Conservation (phyloP, 2,113 vertebrate species). For the Mohoua ochrocephala region DNA sequence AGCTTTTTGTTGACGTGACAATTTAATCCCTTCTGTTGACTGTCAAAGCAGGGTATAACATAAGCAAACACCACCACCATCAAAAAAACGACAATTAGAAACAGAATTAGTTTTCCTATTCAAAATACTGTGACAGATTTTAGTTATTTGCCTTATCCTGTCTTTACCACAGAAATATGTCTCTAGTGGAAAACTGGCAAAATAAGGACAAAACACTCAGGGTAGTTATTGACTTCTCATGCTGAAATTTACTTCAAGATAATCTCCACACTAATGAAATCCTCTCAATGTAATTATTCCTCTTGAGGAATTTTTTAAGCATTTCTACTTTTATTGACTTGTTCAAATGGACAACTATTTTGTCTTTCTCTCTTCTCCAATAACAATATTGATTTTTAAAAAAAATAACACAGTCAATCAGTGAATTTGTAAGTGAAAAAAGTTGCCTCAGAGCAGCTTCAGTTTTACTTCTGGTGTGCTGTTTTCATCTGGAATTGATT, state of each 20-base stretch:
- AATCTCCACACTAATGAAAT: constrained; percentile 19
- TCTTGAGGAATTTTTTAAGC: constrained; percentile 4
- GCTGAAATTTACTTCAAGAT: constrained; percentile 20
- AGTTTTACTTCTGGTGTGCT: neutral
- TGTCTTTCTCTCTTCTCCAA: constrained; percentile 16
- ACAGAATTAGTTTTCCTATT: neutral
- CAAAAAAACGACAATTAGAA: neutral
- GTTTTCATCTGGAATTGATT: neutral
- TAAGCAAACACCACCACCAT: neutral
- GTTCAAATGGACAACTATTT: constrained; percentile 20
- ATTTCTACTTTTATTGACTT: constrained; percentile 40
- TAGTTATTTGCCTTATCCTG: neutral
- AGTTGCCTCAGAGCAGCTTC: neutral
- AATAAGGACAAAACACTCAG: constrained; percentile 8
- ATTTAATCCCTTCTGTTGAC: neutral
- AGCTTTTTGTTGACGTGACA: neutral
- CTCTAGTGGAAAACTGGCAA: neutral
- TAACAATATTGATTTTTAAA: constrained; percentile 20
- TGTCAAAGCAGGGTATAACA: neutral
- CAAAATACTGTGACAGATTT: neutral
- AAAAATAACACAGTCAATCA: constrained; percentile 3
- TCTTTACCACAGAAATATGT: neutral
- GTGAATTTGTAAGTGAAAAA: neutral
- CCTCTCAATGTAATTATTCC: constrained; percentile 26
- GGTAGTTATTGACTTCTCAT: constrained; percentile 1